phyloP scores from a whole-genome alignment of 2,113 vertebrate genomes.

The Semnornis frantzii region DNA sequence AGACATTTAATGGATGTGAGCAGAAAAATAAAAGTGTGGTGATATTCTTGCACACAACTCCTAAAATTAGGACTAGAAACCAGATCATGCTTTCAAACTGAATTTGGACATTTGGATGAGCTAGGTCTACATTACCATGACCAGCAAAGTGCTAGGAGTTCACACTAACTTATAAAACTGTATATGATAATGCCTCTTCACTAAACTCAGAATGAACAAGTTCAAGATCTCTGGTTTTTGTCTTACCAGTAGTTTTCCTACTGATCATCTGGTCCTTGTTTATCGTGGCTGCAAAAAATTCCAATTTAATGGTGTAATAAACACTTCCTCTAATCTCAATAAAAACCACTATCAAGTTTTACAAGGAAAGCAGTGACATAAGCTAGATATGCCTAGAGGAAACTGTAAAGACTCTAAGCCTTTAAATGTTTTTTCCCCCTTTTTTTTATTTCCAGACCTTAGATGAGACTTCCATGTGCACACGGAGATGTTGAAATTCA shows the following conservation, averaged over 20 bases:
- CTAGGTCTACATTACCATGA: not conserved
- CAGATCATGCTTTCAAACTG: not conserved
- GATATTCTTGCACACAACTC: not conserved
- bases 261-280: not conserved
- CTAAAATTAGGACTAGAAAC: not conserved
- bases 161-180: not conserved
- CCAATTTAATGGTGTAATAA: not conserved
- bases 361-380: not conserved
- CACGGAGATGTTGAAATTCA: not conserved
- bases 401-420: not conserved
- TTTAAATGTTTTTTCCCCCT: not conserved
- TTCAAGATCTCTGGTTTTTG: not conserved
- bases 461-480: not conserved
- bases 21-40: not conserved
- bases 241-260: not conserved
- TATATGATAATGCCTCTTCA: not conserved
- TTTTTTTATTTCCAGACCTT: not conserved
- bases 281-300: not conserved
- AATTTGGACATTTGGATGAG: not conserved
- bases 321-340: not conserved
- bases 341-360: not conserved
- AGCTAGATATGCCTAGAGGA: not conserved
- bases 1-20: not conserved
- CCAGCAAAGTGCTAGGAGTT: not conserved
- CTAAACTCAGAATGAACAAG: not conserved